phyloP scores from a whole-genome alignment of 2,797 vertebrate species.

The Rhinoraja longicauda region DNA sequence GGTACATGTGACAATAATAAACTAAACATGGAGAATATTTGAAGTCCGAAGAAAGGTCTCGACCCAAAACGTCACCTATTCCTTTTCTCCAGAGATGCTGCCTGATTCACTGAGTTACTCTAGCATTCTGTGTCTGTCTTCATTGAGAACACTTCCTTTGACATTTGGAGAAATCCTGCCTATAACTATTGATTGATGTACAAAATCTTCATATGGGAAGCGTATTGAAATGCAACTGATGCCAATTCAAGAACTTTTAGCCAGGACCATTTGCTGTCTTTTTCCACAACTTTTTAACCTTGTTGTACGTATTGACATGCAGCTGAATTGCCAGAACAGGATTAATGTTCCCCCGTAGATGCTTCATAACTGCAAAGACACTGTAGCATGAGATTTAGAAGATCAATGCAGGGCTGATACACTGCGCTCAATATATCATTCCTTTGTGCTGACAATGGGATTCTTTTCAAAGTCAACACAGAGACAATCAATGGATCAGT shows the following conservation, averaged over 20 bases:
- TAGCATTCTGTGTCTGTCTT: too few relatives aligned
- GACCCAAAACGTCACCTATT: too few relatives aligned
- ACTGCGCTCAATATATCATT: constrained; percentile 35
- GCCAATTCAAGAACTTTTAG: background rate
- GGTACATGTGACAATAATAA: too few relatives aligned
- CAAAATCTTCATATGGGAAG: background rate
- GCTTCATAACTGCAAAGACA: constrained; percentile 36
- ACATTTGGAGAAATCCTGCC: background rate
- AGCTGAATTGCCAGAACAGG: constrained; percentile 33
- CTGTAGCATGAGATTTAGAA: constrained; percentile 34
- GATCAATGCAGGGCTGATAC: constrained; percentile 33
- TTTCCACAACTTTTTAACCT: constrained; percentile 28
- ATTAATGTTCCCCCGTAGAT: constrained; percentile 36
- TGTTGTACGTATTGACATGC: constrained; percentile 20
- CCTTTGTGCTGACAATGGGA: constrained; percentile 32
- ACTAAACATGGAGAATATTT: too few relatives aligned
- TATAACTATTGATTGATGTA: background rate
- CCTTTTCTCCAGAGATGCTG: too few relatives aligned
- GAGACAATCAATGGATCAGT: constrained; percentile 34
- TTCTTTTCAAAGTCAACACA: constrained; percentile 38
- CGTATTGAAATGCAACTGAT: background rate
- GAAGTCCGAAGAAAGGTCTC: too few relatives aligned
- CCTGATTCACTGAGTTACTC: too few relatives aligned
- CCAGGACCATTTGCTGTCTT: background rate
- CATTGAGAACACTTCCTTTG: too few relatives aligned